Conservation (phyloP, 2,797 vertebrate species). For the Linurgus olivaceus region DNA sequence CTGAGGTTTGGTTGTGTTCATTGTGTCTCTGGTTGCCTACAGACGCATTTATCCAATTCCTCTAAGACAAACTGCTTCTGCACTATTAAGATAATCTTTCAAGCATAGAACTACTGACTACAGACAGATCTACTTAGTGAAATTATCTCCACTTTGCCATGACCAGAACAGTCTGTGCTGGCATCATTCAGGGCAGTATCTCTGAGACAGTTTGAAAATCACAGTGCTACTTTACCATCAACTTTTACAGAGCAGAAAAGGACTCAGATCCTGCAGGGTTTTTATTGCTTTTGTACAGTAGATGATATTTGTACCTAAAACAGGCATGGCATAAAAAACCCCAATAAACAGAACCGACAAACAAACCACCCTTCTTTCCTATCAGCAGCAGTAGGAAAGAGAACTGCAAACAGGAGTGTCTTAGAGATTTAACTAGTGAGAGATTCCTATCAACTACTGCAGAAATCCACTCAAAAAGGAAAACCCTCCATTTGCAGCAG, state of each 20-base stretch:
- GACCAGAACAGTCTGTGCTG: not conserved
- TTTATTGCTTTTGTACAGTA: not conserved
- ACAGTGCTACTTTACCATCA: not conserved
- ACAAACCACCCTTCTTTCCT: not conserved
- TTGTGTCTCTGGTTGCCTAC: not conserved
- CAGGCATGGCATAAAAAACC: not conserved
- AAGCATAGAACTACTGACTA: not conserved
- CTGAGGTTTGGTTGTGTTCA: not conserved
- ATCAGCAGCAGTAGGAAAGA: not conserved
- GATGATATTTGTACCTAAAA: not conserved
- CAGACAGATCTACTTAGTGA: not conserved
- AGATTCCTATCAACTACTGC: not conserved
- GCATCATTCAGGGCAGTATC: not conserved
- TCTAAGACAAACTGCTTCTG: not conserved
- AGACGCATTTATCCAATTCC: not conserved
- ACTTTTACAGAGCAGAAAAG: not conserved
- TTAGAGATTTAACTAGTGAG: not conserved
- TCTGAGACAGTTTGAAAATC: not conserved
- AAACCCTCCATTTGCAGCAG: not conserved
- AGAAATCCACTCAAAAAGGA: not conserved
- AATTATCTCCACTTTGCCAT: not conserved
- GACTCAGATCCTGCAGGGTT: not conserved
- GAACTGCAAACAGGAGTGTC: not conserved
- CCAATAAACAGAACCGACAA: not conserved
- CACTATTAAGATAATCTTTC: not conserved